phyloP scores from a whole-genome alignment of 1,140 invertebrate genomes.

The Zaprionus ghesquierei region DNA sequence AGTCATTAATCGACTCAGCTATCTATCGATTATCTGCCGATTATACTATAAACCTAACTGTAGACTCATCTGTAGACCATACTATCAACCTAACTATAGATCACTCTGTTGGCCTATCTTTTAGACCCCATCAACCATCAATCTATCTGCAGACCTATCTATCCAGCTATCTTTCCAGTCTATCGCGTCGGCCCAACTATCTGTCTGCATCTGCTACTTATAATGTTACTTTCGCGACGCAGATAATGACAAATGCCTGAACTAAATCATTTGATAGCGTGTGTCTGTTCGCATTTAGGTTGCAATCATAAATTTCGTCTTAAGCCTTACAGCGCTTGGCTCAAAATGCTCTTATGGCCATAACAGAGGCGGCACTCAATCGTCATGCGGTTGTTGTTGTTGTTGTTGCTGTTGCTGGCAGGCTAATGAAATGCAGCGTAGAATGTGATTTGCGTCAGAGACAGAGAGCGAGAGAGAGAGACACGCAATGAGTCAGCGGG shows the following conservation, averaged over 20 bases:
- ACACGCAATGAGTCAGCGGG: background rate
- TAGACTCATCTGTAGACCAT: background rate
- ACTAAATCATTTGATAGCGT: conserved; percentile 28
- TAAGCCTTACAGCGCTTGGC: conserved; percentile 29
- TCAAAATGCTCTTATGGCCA: conserved; percentile 28
- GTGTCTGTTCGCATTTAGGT: background rate
- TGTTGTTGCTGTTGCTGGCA: conserved; percentile 8
- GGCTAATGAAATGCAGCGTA: conserved; percentile 45
- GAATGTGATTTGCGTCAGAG: conserved; percentile 36
- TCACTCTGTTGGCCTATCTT: background rate
- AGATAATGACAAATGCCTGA: conserved; percentile 35
- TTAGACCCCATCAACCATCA: too few relatives aligned
- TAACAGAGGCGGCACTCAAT: conserved; percentile 23
- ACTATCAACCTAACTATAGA: background rate
- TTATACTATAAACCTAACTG: background rate
- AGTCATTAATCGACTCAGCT: too few relatives aligned
- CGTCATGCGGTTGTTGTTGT: too few relatives aligned
- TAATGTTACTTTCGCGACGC: conserved; percentile 23
- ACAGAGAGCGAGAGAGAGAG: background rate
- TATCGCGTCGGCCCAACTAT: background rate
- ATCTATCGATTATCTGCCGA: too few relatives aligned
- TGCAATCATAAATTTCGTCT: conserved; percentile 45
- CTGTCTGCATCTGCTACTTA: conserved; percentile 1
- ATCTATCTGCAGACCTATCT: background rate
- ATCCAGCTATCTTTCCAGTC: background rate